phyloP scores from a whole-genome alignment of 2,888 invertebrate species.

The Cosmia pyralina region DNA sequence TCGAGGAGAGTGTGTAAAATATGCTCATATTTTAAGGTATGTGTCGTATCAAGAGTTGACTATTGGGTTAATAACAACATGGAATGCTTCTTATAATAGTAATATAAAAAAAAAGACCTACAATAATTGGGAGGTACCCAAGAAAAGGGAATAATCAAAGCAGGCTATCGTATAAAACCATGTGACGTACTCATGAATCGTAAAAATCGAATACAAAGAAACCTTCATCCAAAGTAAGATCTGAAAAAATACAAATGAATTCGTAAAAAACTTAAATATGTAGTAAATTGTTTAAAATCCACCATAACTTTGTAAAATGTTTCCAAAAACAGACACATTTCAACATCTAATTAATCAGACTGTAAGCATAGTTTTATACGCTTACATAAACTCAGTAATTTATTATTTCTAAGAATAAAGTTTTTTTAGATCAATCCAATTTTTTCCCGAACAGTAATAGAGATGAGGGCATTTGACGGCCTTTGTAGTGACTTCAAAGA shows the following conservation, averaged over 20 bases:
- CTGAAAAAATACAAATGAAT: neutral
- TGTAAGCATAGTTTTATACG: constrained; percentile 35
- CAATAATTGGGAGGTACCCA: no score
- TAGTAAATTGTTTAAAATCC: constrained; percentile 14
- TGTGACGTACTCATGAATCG: no score
- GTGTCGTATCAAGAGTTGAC: no score
- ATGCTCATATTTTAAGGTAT: no score
- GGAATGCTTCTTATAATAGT: no score
- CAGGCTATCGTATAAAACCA: no score
- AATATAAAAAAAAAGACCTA: no score
- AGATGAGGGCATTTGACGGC: constrained; percentile 37
- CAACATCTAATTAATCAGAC: constrained; percentile 42
- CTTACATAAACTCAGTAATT: constrained; percentile 34
- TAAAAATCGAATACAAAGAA: no score
- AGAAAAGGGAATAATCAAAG: no score
- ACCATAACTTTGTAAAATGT: constrained; percentile 28
- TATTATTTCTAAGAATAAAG: constrained; percentile 30
- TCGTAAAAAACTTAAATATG: neutral
- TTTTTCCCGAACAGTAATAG: constrained; percentile 45
- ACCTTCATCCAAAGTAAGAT: neutral
- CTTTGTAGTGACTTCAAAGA: constrained; percentile 60
- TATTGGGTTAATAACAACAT: no score
- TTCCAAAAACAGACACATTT: constrained; percentile 32
- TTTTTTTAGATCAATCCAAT: constrained; percentile 12
- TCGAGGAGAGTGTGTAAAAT: no score